phyloP scores from a whole-genome alignment of 2,888 invertebrate genomes.

The Apoda limacodes region DNA sequence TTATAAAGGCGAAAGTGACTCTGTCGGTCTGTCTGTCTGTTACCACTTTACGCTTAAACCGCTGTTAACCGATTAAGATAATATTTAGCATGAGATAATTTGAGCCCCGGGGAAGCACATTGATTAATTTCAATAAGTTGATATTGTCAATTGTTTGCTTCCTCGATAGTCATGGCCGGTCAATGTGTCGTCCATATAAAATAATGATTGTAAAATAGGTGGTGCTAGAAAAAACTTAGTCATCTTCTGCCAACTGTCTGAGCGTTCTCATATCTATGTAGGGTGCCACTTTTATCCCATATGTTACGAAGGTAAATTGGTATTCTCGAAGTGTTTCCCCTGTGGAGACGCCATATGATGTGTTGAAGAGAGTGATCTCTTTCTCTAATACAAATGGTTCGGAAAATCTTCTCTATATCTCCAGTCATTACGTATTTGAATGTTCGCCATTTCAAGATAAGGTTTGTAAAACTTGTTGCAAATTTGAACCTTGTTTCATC shows the following conservation, averaged over 20 bases:
- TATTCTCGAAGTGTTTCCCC: conserved; percentile 4
- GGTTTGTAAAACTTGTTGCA: conserved; percentile 3
- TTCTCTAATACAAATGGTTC: conserved; percentile 8
- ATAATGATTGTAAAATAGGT: neutral
- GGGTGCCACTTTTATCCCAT: conserved; percentile 12
- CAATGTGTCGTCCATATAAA: conserved; percentile 4
- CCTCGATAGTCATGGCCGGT: neutral
- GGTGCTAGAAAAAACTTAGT: conserved; percentile 2
- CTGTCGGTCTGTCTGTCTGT: too few species aligned
- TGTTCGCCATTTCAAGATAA: conserved; percentile 7
- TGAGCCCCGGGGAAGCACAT: too few species aligned
- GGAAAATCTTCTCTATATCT: conserved; percentile 8
- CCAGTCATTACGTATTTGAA: conserved; percentile 5
- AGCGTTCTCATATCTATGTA: conserved; percentile 3
- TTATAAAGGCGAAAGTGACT: too few species aligned
- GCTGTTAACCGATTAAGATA: too few species aligned
- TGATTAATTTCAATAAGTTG: conserved; percentile 4
- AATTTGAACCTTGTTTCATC: conserved; percentile 7
- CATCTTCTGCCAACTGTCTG: conserved; percentile 1
- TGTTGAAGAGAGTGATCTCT: conserved; percentile 8
- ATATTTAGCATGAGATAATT: too few species aligned
- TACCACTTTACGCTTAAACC: too few species aligned
- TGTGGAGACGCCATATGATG: conserved; percentile 10
- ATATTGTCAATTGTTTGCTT: conserved; percentile 1
- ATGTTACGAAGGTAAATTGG: conserved; percentile 9